Evolutionary conservation across 2,113 vertebrate species (phyloP).

Genomic region (Campylorhamphus procurvoides): DNA sequence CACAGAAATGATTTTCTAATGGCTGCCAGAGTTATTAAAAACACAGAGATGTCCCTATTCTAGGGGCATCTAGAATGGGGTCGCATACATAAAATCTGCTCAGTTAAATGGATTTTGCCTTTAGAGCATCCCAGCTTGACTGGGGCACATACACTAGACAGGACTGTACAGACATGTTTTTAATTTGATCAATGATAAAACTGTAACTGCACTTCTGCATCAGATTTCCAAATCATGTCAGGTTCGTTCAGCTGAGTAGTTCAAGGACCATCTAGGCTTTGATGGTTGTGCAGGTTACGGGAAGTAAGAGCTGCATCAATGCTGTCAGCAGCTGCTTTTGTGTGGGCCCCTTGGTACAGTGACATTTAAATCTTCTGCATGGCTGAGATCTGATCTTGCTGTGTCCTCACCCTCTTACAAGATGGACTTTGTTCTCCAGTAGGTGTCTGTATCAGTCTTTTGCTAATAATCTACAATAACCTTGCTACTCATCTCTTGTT

Average conservation of each 20-base stretch:
- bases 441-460: background rate
- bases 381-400: background rate
- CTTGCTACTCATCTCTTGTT: background rate
- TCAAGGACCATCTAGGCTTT: background rate
- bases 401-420: background rate
- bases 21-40: background rate
- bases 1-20: background rate
- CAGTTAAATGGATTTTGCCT: background rate
- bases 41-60: background rate
- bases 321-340: background rate
- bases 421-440: background rate
- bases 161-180: background rate
- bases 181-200: background rate
- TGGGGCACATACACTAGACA: background rate
- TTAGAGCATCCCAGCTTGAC: background rate
- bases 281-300: background rate
- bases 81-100: background rate
- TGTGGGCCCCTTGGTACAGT: accelerated
- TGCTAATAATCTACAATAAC: background rate
- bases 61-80: background rate
- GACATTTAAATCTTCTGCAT: background rate
- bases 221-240: background rate
- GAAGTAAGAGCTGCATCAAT: background rate
- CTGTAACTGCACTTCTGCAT: background rate
- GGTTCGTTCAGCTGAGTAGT: background rate